Evolutionary conservation across 2,113 vertebrate species (phyloP), one percentile per base, ranked within the genome.

Genomic region (Mesitornis unicolor): DNA sequence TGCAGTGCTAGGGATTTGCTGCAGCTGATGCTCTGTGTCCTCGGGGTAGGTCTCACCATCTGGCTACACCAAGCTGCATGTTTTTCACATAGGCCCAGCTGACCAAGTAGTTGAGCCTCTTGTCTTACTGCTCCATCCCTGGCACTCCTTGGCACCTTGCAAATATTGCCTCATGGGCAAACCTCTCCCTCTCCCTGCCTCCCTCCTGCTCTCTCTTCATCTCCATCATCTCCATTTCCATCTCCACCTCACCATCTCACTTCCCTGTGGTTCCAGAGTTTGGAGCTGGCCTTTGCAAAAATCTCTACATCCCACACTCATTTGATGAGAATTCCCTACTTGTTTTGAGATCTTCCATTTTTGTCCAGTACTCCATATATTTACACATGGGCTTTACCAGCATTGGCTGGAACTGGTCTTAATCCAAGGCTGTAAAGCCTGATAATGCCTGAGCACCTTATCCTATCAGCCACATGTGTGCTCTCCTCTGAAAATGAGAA

Each of bases 401-500:
- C 13, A 16, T 29, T 54, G 35, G 10, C 50, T 83, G 43, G 67
- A 90, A 65, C 33, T 77, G 79, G n/a, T 61, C 83, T 91, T 76
- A 69, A 85, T 76, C 65, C 78, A 85, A 89, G 87, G 13, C 53
- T 85, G 38, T 43, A 71, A 93, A 89, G 17, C 57, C 18, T 87
- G 92, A 50, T 51, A 51, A 61, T 82, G 67, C 31, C 67, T 91
- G 57, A 57, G 36, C n/a, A 64, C 51, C 84, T 76, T 40, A 82
- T 95, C 70, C 89, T 84, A 16, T 84, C 84, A 80, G 36, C 33
- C 15, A 36, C 29, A 42, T 13, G 10, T 24, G 43, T 79, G 56
- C 12, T 87, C 7, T 71, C 14, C 43, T 60, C 48, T 93, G 45
- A 65, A 89, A 91, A 53, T 50, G n/a, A 89, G 69, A 89, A 78